phyloP scores from a whole-genome alignment of 2,113 vertebrate genomes.

The Romanogobio albipinnatus region DNA sequence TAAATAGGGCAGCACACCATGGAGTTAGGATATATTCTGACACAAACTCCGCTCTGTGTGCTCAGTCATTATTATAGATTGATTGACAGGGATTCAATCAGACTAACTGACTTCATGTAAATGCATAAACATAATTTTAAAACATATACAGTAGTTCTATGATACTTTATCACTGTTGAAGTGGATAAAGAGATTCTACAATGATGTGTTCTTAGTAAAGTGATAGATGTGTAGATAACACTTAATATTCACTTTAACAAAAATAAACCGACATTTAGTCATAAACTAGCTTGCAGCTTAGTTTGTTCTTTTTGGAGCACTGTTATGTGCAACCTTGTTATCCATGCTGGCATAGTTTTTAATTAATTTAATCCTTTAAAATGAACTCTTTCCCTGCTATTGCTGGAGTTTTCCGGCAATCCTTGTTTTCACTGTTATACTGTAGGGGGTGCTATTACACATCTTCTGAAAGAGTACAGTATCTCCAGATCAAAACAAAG shows the following conservation, averaged over 20 bases:
- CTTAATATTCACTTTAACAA: background rate
- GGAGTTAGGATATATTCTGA: slow-evolving; percentile 11
- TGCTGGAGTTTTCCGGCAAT: too few species aligned
- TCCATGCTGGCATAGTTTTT: background rate
- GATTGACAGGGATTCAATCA: background rate
- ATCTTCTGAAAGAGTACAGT: too few species aligned
- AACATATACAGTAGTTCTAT: background rate
- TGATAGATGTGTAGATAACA: background rate
- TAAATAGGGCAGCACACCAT: slow-evolving; percentile 28
- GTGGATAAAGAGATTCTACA: background rate
- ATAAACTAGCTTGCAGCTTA: background rate
- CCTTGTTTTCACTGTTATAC: too few species aligned
- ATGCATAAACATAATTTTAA: background rate
- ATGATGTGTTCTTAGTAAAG: background rate
- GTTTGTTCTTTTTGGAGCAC: background rate
- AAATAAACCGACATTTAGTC: background rate
- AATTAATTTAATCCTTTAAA: background rate
- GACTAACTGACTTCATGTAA: background rate
- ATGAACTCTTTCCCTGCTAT: too few species aligned
- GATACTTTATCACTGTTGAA: background rate
- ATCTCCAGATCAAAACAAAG: too few species aligned
- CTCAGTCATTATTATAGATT: background rate
- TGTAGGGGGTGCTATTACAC: too few species aligned
- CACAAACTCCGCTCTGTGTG: slow-evolving; percentile 3
- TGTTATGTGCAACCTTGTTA: background rate